Conservation (phyloP, 2,797 vertebrate genomes). For the Hapalemur alaotrensis region DNA sequence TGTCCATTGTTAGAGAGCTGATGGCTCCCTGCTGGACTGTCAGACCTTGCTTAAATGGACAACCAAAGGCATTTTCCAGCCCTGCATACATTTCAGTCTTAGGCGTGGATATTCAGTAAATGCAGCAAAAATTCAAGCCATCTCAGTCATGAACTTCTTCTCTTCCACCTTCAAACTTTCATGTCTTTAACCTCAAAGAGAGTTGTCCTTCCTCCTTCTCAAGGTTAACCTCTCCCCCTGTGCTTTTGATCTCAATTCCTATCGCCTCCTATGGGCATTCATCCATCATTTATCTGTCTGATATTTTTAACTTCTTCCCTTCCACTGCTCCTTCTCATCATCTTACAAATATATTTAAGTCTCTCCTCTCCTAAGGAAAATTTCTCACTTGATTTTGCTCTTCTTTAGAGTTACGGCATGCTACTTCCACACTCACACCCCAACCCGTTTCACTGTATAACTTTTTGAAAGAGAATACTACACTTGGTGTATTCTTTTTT, state of each 20-base stretch:
- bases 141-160: background rate
- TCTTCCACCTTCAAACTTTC: background rate
- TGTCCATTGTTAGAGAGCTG: constrained; percentile 34
- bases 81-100: background rate
- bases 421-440: background rate
- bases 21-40: constrained; percentile 49
- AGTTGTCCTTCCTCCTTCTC: background rate
- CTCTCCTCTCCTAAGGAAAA: background rate
- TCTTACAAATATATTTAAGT: background rate
- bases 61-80: constrained; percentile 24
- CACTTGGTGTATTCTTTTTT: background rate
- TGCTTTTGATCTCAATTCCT: background rate
- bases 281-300: background rate
- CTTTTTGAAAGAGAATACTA: background rate
- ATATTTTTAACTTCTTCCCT: background rate
- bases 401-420: background rate
- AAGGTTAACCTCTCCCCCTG: background rate
- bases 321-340: background rate
- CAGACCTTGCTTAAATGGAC: constrained; percentile 50
- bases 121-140: background rate
- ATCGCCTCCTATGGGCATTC: background rate
- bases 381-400: background rate
- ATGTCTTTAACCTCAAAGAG: background rate
- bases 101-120: background rate
- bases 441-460: background rate